A percentile compares a stretch with the other conserved stretches of the same genome.
Conservation (phyloP, 2,888 invertebrate species). For the Leucoma salicis region DNA sequence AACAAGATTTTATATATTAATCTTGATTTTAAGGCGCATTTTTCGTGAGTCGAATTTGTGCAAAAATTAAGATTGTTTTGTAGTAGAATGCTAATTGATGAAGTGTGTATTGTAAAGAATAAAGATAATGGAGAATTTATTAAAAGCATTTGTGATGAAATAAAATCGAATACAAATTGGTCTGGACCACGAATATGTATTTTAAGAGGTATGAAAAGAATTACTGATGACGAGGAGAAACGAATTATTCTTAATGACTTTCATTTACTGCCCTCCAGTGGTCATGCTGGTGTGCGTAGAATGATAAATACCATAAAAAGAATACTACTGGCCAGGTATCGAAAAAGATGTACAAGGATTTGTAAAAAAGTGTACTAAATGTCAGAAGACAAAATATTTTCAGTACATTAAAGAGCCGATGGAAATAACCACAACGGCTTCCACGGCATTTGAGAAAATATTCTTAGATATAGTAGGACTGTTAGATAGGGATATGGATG, state of each 20-base stretch:
- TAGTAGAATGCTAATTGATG: conserved; percentile 4
- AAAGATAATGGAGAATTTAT: conserved; percentile 4
- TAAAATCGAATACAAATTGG: not conserved
- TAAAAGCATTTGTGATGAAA: not conserved
- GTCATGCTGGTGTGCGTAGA: conserved; percentile 13
- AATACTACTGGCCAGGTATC: conserved; percentile 9
- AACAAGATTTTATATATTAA: conserved; percentile 5
- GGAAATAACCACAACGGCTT: conserved; percentile 9
- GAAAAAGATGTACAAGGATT: conserved; percentile 6
- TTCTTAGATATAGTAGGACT: conserved; percentile 11
- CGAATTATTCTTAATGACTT: conserved; percentile 6
- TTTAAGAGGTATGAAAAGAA: conserved; percentile 1
- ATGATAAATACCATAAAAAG: conserved; percentile 12
- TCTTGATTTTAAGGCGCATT: conserved; percentile 11
- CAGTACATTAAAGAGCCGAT: conserved; percentile 1
- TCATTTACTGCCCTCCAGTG: conserved; percentile 9
- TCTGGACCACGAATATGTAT: conserved; percentile 8
- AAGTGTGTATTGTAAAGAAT: conserved; percentile 8
- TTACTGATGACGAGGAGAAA: not conserved
- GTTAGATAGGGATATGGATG: conserved; percentile 3
- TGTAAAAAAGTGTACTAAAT: conserved; percentile 8
- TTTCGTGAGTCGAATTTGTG: conserved; percentile 12
- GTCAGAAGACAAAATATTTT: conserved; percentile 8
- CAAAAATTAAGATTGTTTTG: conserved; percentile 8
- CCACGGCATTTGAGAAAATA: conserved; percentile 5